These are phyloP conservation scores for Struthio camelus DNA, from an alignment of 2,113 vertebrate species.

Conservation along the genomic window DNA sequence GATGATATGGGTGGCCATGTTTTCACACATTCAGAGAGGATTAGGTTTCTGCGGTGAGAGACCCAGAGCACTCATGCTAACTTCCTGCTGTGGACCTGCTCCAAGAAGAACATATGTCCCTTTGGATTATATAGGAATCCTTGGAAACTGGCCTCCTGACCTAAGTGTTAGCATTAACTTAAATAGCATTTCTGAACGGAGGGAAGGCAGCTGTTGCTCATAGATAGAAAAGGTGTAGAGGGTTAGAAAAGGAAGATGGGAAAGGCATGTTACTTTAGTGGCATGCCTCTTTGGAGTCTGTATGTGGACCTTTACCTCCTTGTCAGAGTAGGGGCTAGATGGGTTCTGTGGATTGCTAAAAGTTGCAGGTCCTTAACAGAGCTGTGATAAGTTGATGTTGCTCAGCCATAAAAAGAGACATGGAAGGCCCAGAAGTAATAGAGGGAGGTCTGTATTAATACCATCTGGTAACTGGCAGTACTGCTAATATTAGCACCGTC, in stretches of 20 bases:
- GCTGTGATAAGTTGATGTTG: neutral
- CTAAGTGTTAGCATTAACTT: neutral
- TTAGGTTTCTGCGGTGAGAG: neutral
- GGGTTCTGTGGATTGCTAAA: neutral
- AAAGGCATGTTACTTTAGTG: neutral
- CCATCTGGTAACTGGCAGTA: neutral
- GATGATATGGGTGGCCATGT: neutral
- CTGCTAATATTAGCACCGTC: neutral
- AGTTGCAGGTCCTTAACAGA: neutral
- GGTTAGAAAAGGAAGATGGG: rapidly evolving
- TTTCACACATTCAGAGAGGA: neutral
- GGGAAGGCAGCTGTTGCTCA: neutral
- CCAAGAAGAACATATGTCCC: neutral
- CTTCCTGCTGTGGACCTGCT: neutral
- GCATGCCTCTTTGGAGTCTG: neutral
- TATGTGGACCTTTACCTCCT: neutral
- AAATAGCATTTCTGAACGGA: neutral
- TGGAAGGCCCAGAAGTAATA: neutral
- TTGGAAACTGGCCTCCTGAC: neutral
- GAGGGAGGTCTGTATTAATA: neutral
- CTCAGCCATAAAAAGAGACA: neutral
- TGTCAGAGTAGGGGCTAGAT: neutral
- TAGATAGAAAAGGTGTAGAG: neutral
- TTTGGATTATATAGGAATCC: neutral
- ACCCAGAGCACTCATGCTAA: neutral